These are phyloP conservation scores for Pseudococcus jackbeardsleyi DNA, from an alignment of 2,888 invertebrate genomes.

Conservation along the genomic window DNA sequence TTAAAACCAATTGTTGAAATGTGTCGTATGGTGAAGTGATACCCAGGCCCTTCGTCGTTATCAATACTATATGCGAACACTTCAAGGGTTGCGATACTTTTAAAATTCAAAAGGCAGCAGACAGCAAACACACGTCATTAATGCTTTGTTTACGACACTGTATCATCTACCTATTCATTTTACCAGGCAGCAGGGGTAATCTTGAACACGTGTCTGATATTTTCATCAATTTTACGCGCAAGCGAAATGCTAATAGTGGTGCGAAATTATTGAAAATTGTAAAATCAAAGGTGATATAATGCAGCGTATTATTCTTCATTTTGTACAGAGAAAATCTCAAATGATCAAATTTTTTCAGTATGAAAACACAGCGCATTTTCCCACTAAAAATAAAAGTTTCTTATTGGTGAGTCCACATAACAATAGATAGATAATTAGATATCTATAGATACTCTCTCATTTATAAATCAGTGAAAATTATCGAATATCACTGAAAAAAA, in stretches of 20 bases:
- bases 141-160: slow-evolving; percentile 58
- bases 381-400: no score
- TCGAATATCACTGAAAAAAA: no score
- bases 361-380: no score
- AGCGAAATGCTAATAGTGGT: background rate
- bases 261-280: background rate
- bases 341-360: background rate
- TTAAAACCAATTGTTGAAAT: slow-evolving; percentile 61
- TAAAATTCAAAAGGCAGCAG: slow-evolving; percentile 25
- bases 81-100: slow-evolving; percentile 11
- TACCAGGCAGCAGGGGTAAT: background rate
- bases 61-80: background rate
- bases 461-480: no score
- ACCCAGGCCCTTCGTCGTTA: slow-evolving; percentile 41
- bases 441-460: no score
- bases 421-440: no score
- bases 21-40: slow-evolving; percentile 61
- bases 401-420: no score
- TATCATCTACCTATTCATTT: slow-evolving; percentile 48
- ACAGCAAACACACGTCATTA: slow-evolving; percentile 62
- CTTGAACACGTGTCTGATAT: slow-evolving; percentile 26
- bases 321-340: background rate
- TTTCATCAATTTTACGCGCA: slow-evolving; percentile 20
- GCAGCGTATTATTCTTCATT: background rate
- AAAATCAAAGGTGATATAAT: background rate